phyloP scores from a whole-genome alignment of 2,888 invertebrate species.

The Conus canariensis region DNA sequence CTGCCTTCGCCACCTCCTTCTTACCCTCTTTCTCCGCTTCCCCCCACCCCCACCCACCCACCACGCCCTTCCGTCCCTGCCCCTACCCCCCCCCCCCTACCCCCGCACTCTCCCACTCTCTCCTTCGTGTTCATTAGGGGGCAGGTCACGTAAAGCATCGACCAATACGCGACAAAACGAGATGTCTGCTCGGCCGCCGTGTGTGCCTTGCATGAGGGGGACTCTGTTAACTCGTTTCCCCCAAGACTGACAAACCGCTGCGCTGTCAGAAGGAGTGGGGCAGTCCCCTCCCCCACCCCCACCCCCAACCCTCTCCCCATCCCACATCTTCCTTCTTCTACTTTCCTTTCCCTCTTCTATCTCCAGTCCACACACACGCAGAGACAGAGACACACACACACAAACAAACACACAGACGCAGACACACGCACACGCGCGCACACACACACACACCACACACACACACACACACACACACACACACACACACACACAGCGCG shows the following conservation, averaged over 20 bases:
- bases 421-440: background rate
- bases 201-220: background rate
- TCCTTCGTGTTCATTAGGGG: background rate
- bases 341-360: no score
- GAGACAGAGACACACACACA: no score
- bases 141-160: constrained; percentile 1
- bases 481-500: no score
- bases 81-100: background rate
- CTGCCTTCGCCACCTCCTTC: no score
- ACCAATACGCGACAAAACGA: background rate
- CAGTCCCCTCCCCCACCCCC: no score
- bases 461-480: background rate
- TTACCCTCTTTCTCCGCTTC: no score
- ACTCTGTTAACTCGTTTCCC: background rate
- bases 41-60: no score
- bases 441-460: background rate
- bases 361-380: no score
- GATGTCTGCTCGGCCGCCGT: background rate
- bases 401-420: background rate
- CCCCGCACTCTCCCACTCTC: background rate
- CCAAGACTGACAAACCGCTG: background rate
- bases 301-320: no score
- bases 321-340: no score
- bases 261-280: no score
- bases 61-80: background rate